Conservation (phyloP, 2,888 invertebrate genomes). For the Drosophila mimica region DNA sequence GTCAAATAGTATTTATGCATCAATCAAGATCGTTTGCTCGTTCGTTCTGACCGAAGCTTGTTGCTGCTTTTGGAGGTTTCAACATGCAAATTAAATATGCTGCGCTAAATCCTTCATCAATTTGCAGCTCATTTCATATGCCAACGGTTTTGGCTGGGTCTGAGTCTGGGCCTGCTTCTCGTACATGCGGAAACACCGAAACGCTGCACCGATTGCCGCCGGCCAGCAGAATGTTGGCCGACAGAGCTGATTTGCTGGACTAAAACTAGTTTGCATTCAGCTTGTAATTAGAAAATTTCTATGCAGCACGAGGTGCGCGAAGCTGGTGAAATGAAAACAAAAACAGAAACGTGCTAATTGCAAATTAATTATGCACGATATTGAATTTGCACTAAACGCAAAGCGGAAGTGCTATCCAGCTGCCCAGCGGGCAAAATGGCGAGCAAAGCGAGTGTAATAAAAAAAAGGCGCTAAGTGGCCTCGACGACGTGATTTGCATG, state of each 20-base stretch:
- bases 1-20: not conserved
- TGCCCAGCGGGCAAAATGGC: conserved; percentile 38
- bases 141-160: conserved; percentile 66
- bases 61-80: conserved; percentile 22
- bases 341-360: conserved; percentile 84
- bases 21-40: too few species aligned
- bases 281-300: conserved; percentile 78
- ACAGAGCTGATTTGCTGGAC: conserved; percentile 11
- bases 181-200: conserved; percentile 65
- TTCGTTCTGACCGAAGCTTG: conserved; percentile 7
- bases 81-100: conserved; percentile 71
- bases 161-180: not conserved
- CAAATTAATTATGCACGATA: conserved; percentile 85
- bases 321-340: conserved; percentile 66
- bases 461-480: conserved; percentile 40
- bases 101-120: conserved; percentile 80
- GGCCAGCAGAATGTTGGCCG: conserved; percentile 44
- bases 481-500: conserved; percentile 75
- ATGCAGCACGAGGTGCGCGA: conserved; percentile 54
- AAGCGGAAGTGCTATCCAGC: conserved; percentile 34
- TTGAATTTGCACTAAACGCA: conserved; percentile 83
- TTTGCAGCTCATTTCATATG: conserved; percentile 81
- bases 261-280: conserved; percentile 67
- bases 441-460: conserved; percentile 3
- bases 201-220: conserved; percentile 56